phyloP scores from a whole-genome alignment of 2,113 vertebrate species.

The Thalassarche chlororhynchos region DNA sequence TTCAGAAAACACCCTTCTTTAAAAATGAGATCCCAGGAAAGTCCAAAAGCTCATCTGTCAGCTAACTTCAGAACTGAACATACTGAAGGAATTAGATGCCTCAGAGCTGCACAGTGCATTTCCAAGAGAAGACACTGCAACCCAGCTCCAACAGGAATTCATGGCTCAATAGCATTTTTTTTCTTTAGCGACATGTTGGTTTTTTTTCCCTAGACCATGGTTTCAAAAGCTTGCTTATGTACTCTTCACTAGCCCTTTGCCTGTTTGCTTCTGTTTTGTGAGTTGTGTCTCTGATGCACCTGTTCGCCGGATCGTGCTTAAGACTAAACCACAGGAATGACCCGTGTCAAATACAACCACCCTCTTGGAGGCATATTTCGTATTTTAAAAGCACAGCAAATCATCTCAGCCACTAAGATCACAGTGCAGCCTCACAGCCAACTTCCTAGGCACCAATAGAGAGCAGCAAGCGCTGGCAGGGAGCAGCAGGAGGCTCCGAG shows the following conservation, averaged over 20 bases:
- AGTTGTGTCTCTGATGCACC: not conserved
- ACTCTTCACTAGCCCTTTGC: not conserved
- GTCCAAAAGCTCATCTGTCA: not conserved
- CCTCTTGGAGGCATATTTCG: fast-evolving
- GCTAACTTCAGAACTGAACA: not conserved
- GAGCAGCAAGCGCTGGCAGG: no score
- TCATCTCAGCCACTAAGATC: no score
- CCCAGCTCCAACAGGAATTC: not conserved
- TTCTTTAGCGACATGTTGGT: fast-evolving
- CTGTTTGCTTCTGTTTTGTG: not conserved
- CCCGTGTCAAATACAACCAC: not conserved
- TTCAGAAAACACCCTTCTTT: not conserved
- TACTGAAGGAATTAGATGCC: not conserved
- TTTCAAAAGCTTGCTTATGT: not conserved
- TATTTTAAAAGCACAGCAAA: not conserved
- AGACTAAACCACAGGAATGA: not conserved
- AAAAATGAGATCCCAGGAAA: not conserved
- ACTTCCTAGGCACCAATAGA: fast-evolving
- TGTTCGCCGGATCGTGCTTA: fast-evolving
- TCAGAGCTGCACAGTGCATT: fast-evolving
- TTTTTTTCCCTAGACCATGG: fast-evolving
- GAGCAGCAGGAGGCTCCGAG: no score
- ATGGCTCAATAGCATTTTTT: not conserved
- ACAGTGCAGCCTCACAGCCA: not conserved
- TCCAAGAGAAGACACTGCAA: not conserved